Percentiles rank a stretch among this genome's conserved stretches.
phyloP scores from a whole-genome alignment of 2,797 vertebrate genomes.

The Malacoraja senta region DNA sequence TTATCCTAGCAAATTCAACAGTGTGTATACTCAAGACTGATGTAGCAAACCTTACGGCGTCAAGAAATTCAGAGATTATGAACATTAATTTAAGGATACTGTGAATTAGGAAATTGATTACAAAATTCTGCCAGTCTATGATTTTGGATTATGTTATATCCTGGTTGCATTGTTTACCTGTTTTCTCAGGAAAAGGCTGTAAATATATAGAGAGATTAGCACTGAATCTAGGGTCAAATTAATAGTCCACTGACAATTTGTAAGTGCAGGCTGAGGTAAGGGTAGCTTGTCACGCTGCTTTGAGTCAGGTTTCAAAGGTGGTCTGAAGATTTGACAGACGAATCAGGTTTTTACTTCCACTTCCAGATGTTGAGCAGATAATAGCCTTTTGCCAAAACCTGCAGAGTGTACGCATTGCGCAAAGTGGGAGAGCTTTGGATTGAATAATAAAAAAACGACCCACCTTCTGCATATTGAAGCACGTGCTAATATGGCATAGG shows the following conservation, averaged over 20 bases:
- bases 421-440: neutral
- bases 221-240: neutral
- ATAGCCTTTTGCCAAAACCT: neutral
- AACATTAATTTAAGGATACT: too few relatives aligned
- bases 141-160: neutral
- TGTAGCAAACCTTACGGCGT: too few relatives aligned
- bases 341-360: neutral
- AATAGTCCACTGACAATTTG: neutral
- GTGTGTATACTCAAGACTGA: too few relatives aligned
- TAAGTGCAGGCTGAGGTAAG: neutral
- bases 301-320: neutral
- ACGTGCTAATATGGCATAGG: neutral
- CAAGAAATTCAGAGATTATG: too few relatives aligned
- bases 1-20: too few relatives aligned
- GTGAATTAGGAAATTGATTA: too few relatives aligned
- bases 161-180: neutral
- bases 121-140: neutral
- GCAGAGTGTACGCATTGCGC: too few relatives aligned
- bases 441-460: too few relatives aligned
- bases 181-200: neutral
- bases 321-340: neutral
- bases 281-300: neutral
- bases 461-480: neutral
- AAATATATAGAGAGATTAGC: neutral
- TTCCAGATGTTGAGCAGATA: neutral